Base-by-base conservation (phyloP, 2,113 vertebrate species). In the Stigmatopora argus region DNA sequence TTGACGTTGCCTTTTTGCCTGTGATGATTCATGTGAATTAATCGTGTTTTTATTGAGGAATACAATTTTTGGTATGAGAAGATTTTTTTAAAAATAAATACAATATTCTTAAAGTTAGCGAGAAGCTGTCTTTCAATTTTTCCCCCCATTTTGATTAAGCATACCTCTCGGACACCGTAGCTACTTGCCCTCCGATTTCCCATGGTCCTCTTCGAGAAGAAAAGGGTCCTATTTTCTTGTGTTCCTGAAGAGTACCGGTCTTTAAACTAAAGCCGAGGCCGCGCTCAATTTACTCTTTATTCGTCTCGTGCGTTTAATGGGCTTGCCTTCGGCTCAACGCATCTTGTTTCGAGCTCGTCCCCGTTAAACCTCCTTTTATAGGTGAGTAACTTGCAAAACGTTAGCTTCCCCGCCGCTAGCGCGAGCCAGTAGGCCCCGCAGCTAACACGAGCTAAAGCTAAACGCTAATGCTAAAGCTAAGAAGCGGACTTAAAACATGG, bases 191-290 rank as follows among this genome's bases (percentile, higher is more conserved):
- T 11, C 41, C 5, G 3, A 12, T 15, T 61, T 86, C 88, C 89
- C 89, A 86, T 67, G 70, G 81, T 89, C 57, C 89, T 69, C 46
- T 84, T 65, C 87, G 87, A 34, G 48, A 65, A 77, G 77, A 85
- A 77, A 58, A 71, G 83, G 44, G 66, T 63, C 63, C 44, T 47
- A 66, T 73, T 79, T 60, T 74, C 63, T 56, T 75, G 66, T 71
- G 19, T 19, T 59, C 63, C 41, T 4, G 19, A 66, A 15, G 59
- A 45, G 21, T n/a, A 26, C 85, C 67, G 80, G 79, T 45, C 62
- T 2, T 35, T 44, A 52, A 67, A 26, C 9, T 72, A 64, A 56
- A 23, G 51, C 51, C 52, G 46, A 34, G 62, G 49, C 5, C 53
- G 26, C 19, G 3, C 35, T 6, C 18, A 18, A 38, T 8, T 48